Evolutionary conservation across 2,797 vertebrate genomes (phyloP).

Genomic region (Orientallactaga sibirica): DNA sequence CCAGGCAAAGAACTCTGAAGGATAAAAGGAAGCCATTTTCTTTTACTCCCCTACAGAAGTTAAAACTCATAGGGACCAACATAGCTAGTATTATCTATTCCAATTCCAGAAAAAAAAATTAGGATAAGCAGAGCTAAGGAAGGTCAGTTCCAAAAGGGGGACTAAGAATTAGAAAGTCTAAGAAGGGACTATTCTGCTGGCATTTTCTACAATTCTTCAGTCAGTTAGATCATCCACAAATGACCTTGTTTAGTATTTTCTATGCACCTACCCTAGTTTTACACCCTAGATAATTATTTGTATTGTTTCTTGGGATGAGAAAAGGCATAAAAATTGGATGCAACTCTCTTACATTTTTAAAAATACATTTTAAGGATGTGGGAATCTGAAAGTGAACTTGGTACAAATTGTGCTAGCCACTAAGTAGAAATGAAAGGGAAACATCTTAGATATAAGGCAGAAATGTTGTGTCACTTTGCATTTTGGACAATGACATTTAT

Average conservation of each 20-base stretch:
- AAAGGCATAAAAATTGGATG: neutral
- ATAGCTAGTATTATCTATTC: neutral
- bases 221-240: slow-evolving; percentile 18
- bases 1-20: neutral
- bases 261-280: neutral
- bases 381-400: neutral
- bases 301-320: neutral
- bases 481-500: neutral
- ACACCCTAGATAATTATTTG: neutral
- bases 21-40: neutral
- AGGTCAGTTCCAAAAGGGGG: slow-evolving; percentile 32
- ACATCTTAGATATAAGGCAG: neutral
- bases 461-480: neutral
- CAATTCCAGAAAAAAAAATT: neutral
- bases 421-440: neutral
- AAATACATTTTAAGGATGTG: neutral
- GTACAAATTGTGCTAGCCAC: neutral
- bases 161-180: neutral
- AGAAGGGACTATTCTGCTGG: neutral
- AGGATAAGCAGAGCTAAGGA: slow-evolving; percentile 18
- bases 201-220: slow-evolving; percentile 38
- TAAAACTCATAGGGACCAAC: neutral
- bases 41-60: neutral
- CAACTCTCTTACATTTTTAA: neutral
- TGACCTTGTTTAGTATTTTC: neutral